phyloP scores from a whole-genome alignment of 2,113 vertebrate species.

The Melanostigma gelatinosum region DNA sequence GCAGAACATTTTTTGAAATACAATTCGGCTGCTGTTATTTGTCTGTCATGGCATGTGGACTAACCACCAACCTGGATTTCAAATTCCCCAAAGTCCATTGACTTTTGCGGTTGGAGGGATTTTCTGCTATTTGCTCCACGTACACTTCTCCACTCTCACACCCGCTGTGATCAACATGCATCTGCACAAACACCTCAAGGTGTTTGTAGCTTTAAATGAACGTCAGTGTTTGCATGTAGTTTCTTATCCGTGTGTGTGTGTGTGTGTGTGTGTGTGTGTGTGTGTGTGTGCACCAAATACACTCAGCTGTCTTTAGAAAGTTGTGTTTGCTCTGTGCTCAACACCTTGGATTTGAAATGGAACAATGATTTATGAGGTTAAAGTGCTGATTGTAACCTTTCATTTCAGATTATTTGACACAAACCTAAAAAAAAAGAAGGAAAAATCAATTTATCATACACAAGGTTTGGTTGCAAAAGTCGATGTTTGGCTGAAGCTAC shows the following conservation, averaged over 20 bases:
- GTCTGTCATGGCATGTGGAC: constrained; percentile 28
- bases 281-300: neutral
- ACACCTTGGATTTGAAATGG: neutral
- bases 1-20: constrained; percentile 18
- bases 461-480: neutral
- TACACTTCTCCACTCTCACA: neutral
- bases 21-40: constrained; percentile 37
- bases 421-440: neutral
- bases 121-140: neutral
- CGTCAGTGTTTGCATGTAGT: neutral
- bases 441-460: neutral
- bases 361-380: constrained; percentile 3
- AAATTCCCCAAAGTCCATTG: constrained; percentile 11
- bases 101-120: constrained; percentile 31
- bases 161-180: constrained; percentile 2
- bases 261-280: neutral
- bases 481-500: neutral
- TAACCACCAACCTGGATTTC: constrained; percentile 45
- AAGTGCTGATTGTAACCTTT: neutral
- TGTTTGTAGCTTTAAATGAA: neutral
- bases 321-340: neutral
- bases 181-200: neutral
- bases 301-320: neutral
- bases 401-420: neutral
- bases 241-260: neutral